Conservation (phyloP, 2,113 vertebrate genomes). For the Sinocyclocheilus maitianheensis region DNA sequence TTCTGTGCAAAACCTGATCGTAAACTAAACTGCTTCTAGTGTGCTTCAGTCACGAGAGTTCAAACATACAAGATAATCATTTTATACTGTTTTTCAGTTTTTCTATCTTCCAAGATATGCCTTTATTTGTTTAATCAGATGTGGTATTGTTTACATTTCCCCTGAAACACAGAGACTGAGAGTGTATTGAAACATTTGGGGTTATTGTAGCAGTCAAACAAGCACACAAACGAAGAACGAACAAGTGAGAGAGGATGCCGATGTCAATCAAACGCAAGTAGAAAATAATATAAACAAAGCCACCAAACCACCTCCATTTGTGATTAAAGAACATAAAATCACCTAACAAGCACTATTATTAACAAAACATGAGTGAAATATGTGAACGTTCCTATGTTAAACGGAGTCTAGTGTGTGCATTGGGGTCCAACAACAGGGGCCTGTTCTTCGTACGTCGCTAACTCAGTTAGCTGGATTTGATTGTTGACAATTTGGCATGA, state of each 20-base stretch:
- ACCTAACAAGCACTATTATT: slow-evolving; percentile 37
- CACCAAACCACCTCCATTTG: background rate
- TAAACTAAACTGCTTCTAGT: background rate
- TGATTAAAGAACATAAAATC: slow-evolving; percentile 4
- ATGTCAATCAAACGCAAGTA: slow-evolving; percentile 14
- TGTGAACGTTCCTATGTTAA: slow-evolving; percentile 58
- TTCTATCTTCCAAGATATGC: slow-evolving; percentile 52
- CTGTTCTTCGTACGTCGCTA: no score
- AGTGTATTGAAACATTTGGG: slow-evolving; percentile 15
- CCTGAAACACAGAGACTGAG: slow-evolving; percentile 75
- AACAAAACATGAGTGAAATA: slow-evolving; percentile 39
- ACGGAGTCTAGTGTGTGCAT: slow-evolving; percentile 61
- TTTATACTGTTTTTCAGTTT: slow-evolving; percentile 25
- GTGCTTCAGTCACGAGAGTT: background rate
- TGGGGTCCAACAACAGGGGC: slow-evolving; percentile 57
- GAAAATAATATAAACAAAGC: slow-evolving; percentile 58
- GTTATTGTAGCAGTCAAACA: slow-evolving; percentile 36
- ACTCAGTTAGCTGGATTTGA: no score
- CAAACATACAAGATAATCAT: slow-evolving; percentile 27
- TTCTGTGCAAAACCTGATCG: slow-evolving; percentile 34
- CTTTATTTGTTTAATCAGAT: slow-evolving; percentile 70
- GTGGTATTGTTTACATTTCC: slow-evolving; percentile 76
- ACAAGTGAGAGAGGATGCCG: background rate
- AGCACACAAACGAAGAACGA: slow-evolving; percentile 11
- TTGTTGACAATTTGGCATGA: no score